Conservation (phyloP, 2,113 vertebrate species). For the Hydrolagus affinis region DNA sequence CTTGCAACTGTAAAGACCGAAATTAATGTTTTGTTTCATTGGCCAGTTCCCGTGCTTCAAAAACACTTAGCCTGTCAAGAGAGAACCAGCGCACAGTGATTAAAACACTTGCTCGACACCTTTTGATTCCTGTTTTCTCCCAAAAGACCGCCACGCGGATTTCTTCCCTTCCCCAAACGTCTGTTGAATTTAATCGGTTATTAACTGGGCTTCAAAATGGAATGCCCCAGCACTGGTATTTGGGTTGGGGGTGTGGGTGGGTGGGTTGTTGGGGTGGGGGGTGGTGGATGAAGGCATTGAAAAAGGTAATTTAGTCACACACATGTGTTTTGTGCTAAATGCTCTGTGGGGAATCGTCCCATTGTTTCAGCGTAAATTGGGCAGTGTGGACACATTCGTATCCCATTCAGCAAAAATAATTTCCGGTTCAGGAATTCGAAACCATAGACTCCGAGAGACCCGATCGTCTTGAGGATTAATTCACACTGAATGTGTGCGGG, state of each 20-base stretch:
- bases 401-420: not conserved
- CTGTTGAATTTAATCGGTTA: not conserved
- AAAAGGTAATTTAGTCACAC: conserved; percentile 15
- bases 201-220: not conserved
- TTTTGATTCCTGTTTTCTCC: not conserved
- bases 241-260: not conserved
- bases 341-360: not conserved
- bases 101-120: not conserved
- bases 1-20: too few relatives aligned
- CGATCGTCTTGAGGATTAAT: too few relatives aligned
- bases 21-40: too few relatives aligned
- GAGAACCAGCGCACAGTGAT: not conserved
- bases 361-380: conserved; percentile 25
- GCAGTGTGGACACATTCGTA: conserved; percentile 20
- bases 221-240: not conserved
- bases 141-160: not conserved
- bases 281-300: not conserved
- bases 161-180: not conserved
- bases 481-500: too few relatives aligned
- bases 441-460: not conserved
- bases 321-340: conserved; percentile 22
- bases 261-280: not conserved
- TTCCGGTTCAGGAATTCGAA: not conserved
- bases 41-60: not conserved
- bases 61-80: not conserved